Conservation (phyloP, 1,140 invertebrate species). For the Drosophila hydei region DNA sequence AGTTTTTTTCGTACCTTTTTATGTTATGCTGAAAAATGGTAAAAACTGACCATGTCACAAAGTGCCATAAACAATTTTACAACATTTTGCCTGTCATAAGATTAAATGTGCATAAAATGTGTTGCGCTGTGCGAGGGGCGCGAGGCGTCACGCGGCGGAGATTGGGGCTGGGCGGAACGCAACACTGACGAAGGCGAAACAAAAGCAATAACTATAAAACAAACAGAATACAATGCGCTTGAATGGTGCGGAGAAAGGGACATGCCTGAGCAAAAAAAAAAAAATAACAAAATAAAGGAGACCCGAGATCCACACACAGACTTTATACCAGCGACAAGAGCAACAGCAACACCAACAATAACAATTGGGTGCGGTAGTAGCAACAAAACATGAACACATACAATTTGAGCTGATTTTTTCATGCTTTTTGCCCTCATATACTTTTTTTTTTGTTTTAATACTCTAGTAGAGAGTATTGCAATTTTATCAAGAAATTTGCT, state of each 20-base stretch:
- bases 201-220: constrained; percentile 82
- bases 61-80: constrained; percentile 80
- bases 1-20: neutral
- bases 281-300: constrained; percentile 30
- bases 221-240: constrained; percentile 78
- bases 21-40: constrained; percentile 42
- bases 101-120: constrained; percentile 78
- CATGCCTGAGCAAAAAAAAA: constrained; percentile 12
- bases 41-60: constrained; percentile 75
- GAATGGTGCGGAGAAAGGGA: constrained; percentile 42
- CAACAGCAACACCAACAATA: constrained; percentile 10
- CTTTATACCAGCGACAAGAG: constrained; percentile 36
- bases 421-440: constrained; percentile 34
- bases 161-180: neutral
- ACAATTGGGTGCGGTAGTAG: constrained; percentile 21
- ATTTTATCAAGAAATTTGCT: neutral
- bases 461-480: neutral
- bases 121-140: neutral
- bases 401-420: constrained; percentile 28
- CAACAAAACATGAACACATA: constrained; percentile 39
- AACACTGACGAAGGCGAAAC: constrained; percentile 60
- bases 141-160: constrained; percentile 16
- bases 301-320: constrained; percentile 6
- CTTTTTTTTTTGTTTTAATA: constrained; percentile 9
- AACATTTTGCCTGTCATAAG: constrained; percentile 80